Conservation (phyloP, 2,797 vertebrate species). For the Gadopsis marmoratus region DNA sequence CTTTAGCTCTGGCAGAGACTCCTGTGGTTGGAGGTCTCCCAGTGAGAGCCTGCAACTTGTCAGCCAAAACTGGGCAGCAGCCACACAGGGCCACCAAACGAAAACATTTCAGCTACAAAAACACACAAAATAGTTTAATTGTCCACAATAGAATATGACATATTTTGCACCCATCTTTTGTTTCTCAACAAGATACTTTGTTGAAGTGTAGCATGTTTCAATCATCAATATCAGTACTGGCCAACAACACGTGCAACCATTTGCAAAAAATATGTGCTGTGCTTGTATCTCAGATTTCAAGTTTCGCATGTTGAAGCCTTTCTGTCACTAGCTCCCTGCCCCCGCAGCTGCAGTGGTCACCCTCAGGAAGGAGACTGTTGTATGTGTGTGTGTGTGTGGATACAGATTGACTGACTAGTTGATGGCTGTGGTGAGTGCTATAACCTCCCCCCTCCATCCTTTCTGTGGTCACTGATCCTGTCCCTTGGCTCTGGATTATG, state of each 20-base stretch:
- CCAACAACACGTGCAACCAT: neutral
- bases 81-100: slow-evolving; percentile 19
- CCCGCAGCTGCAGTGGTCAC: slow-evolving; percentile 33
- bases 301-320: slow-evolving; percentile 13
- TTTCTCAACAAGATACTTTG: neutral
- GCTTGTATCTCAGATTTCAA: slow-evolving; percentile 8
- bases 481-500: slow-evolving; percentile 74
- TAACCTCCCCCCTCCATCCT: slow-evolving; percentile 67
- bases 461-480: slow-evolving; percentile 66
- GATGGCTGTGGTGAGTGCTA: slow-evolving; percentile 60
- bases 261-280: neutral
- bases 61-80: slow-evolving; percentile 22
- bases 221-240: neutral
- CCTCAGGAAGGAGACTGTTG: slow-evolving; percentile 62
- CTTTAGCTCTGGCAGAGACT: neutral
- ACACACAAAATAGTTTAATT: neutral
- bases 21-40: slow-evolving; percentile 11
- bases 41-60: slow-evolving; percentile 9
- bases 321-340: slow-evolving; percentile 22
- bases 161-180: neutral
- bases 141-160: neutral
- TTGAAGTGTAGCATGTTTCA: neutral
- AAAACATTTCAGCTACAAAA: slow-evolving; percentile 10
- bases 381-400: slow-evolving; percentile 34
- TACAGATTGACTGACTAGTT: slow-evolving; percentile 61